These are phyloP conservation scores for Drosophila borealis DNA, from an alignment of 2,888 invertebrate genomes.

Conservation along the genomic window DNA sequence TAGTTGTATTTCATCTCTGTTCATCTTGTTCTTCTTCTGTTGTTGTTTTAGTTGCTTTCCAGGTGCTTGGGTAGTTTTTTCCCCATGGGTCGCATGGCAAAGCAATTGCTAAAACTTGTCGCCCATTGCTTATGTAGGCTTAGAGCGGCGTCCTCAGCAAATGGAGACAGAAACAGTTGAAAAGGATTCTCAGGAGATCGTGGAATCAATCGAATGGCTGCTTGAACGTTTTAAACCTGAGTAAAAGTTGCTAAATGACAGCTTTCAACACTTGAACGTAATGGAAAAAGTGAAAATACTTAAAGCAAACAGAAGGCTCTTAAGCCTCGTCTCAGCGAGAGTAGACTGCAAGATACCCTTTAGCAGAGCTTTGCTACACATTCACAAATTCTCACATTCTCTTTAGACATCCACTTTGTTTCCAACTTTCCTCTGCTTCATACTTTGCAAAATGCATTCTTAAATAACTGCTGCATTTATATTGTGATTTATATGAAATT, in stretches of 20 bases:
- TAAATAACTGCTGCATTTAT: no score
- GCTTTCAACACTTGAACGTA: no score
- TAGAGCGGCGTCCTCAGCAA: slow-evolving; percentile 1
- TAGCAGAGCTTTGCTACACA: no score
- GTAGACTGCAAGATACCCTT: no score
- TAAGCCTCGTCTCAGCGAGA: no score
- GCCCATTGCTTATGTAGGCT: slow-evolving; percentile 50
- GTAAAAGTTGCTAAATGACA: background rate
- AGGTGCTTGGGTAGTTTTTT: slow-evolving; percentile 38
- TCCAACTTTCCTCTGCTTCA: no score
- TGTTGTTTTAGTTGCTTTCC: slow-evolving; percentile 24
- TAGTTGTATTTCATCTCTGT: slow-evolving; percentile 21
- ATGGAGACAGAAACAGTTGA: slow-evolving; percentile 1
- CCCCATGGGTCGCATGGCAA: slow-evolving; percentile 42
- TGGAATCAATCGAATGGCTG: slow-evolving; percentile 6
- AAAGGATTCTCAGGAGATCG: slow-evolving; percentile 1
- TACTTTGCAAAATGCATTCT: no score
- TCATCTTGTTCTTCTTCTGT: slow-evolving; percentile 9
- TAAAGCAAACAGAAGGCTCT: no score
- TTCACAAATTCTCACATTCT: no score
- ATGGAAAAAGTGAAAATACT: background rate
- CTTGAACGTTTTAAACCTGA: background rate
- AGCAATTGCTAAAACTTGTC: slow-evolving; percentile 57
- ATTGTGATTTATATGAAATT: no score
- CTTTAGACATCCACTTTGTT: no score